phyloP scores from a whole-genome alignment of 2,797 vertebrate species.

The Enteromius paludinosus region DNA sequence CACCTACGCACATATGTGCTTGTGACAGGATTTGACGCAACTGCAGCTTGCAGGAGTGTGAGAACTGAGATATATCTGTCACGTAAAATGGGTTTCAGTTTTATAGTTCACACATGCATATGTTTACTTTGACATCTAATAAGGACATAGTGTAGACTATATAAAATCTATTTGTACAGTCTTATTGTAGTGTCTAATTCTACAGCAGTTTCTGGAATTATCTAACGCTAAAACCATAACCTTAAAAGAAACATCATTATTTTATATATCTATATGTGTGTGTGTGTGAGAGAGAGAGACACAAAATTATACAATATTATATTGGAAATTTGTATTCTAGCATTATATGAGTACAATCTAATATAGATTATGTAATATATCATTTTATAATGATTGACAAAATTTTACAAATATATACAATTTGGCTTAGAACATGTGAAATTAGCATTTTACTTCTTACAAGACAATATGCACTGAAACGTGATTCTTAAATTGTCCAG shows the following conservation, averaged over 20 bases:
- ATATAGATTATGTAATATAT: not conserved
- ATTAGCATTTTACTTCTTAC: not conserved
- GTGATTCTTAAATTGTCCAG: not conserved
- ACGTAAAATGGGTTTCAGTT: conserved; percentile 15
- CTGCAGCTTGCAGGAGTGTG: conserved; percentile 40
- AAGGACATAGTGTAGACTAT: not conserved
- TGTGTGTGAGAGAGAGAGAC: no score
- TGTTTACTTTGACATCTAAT: not conserved
- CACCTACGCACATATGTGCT: not conserved
- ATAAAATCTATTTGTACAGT: not conserved
- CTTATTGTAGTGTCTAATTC: not conserved
- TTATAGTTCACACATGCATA: not conserved
- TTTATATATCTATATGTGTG: no score
- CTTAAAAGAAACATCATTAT: not conserved
- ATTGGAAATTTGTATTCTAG: no score
- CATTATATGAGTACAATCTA: no score
- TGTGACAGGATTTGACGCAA: conserved; percentile 41
- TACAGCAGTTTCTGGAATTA: not conserved
- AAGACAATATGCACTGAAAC: not conserved
- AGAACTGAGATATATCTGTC: conserved; percentile 33
- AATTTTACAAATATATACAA: not conserved
- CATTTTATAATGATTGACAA: not conserved
- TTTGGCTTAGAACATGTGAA: not conserved
- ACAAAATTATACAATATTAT: no score
- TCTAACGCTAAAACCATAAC: not conserved